Evolutionary conservation across 2,888 invertebrate species (phyloP), one percentile per base, ranked within the genome.

Genomic region (Ichneumoninae sp.): DNA sequence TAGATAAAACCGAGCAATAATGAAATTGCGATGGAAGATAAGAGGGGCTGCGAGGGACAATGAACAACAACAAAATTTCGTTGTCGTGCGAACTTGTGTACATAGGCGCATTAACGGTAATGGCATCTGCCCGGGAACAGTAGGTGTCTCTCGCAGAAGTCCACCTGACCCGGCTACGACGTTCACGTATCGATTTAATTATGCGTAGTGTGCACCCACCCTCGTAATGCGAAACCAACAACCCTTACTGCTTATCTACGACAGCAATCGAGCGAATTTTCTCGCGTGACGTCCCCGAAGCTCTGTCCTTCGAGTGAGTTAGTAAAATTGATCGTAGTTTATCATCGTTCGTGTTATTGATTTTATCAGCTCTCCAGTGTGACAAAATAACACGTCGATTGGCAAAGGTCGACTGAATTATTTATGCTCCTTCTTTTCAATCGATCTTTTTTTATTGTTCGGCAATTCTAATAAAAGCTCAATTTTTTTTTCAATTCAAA

Each of bases 21-120:
- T 33, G 19, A 75, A 75, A 75, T 65, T 33, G 65, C 30, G 65
- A 75, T 75, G 50, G 22, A n/a, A 16, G 65, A 75, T 65, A 50
- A 65, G 60, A 22, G 40, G 22, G 22, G 26, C 40, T 13, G 6
- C 26, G 40, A 40, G 60, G 7, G 26, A 22, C 1, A 44, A 44
- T 22, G 10, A 10, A 47, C 5, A 6, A 47, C 1, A 47, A 47
- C 22, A 26, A 68, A 26, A 10, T 40, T 40, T 40, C 40, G 8
- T 44, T 44, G 22, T 16, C n/a, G 36, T 44, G 60, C 44, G 72
- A 60, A 44, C 30, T 60, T 40, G 10, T 33, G 19, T 65, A 50
- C 33, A 50, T 13, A 30, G 13, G 33, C 30, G 26, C 8, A 57
- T 60, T 40, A 40, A 52, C 33, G 19, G 50, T 50, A 75, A 75